Conservation (phyloP, 2,113 vertebrate species). For the Tapirus terrestris region DNA sequence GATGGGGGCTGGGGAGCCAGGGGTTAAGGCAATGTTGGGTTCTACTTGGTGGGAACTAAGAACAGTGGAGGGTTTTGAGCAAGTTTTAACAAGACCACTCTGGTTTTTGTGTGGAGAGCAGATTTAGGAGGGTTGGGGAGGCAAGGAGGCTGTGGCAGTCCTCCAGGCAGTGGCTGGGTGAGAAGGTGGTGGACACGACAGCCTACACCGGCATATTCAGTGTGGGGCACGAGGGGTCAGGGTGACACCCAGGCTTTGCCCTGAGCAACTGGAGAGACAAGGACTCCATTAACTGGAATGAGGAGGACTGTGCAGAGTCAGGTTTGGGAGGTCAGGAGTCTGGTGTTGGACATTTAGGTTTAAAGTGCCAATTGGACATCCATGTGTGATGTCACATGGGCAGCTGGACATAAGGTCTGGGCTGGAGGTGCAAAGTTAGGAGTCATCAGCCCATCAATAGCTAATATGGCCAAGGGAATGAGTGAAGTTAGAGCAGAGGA, state of each 20-base stretch:
- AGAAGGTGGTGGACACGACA: neutral
- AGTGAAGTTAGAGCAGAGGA: neutral
- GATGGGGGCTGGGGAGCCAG: neutral
- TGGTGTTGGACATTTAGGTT: neutral
- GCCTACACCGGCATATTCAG: neutral
- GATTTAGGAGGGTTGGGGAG: neutral
- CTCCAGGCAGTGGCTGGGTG: neutral
- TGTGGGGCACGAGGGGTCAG: neutral
- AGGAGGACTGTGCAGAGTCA: neutral
- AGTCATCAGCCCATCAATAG: neutral
- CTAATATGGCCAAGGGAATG: neutral
- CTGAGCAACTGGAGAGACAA: neutral
- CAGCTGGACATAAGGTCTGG: neutral
- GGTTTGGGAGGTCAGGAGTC: neutral
- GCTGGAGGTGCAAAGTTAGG: neutral
- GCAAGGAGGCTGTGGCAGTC: neutral
- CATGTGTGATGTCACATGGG: neutral
- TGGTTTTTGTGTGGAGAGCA: neutral
- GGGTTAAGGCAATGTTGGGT: neutral
- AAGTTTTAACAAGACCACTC: neutral
- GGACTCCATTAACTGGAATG: neutral
- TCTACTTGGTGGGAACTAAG: neutral
- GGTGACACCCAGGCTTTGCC: neutral
- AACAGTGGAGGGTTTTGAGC: neutral
- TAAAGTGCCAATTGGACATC: neutral